These are phyloP conservation scores for Zoroaster sp. DNA, from an alignment of 53 echinoderm and acorn worm genomes.

Conservation along the genomic window DNA sequence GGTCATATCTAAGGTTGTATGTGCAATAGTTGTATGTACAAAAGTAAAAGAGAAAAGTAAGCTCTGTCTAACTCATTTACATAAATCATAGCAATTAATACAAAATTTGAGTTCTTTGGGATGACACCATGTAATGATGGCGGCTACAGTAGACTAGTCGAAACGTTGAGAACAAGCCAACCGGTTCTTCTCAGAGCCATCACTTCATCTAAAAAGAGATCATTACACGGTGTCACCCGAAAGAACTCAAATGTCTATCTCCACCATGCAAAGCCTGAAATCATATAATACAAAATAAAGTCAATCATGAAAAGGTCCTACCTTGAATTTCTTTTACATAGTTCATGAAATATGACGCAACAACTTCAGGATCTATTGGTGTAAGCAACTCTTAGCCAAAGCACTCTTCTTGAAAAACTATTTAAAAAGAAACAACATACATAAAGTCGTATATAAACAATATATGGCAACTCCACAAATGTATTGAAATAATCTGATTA, in stretches of 20 bases:
- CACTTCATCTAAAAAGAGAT: neutral
- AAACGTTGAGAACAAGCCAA: too few species aligned
- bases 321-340: slow-evolving; percentile 5
- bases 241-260: too few species aligned
- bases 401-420: slow-evolving; percentile 8
- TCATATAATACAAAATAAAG: neutral
- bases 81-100: too few species aligned
- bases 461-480: neutral
- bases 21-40: neutral
- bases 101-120: too few species aligned
- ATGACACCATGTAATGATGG: too few species aligned
- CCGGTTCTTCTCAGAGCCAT: neutral
- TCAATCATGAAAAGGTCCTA: neutral
- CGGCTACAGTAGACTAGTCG: too few species aligned
- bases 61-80: too few species aligned
- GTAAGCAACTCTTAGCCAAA: slow-evolving; percentile 8
- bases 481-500: neutral
- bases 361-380: slow-evolving; percentile 6
- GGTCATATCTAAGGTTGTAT: neutral
- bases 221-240: neutral
- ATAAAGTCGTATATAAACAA: neutral
- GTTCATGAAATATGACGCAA: slow-evolving; percentile 1
- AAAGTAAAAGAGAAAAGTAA: neutral
- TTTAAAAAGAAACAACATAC: neutral
- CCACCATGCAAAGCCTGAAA: too few species aligned